These are phyloP conservation scores for Acipenser transmontanus DNA, from an alignment of 2,797 vertebrate species.

Conservation along the genomic window DNA sequence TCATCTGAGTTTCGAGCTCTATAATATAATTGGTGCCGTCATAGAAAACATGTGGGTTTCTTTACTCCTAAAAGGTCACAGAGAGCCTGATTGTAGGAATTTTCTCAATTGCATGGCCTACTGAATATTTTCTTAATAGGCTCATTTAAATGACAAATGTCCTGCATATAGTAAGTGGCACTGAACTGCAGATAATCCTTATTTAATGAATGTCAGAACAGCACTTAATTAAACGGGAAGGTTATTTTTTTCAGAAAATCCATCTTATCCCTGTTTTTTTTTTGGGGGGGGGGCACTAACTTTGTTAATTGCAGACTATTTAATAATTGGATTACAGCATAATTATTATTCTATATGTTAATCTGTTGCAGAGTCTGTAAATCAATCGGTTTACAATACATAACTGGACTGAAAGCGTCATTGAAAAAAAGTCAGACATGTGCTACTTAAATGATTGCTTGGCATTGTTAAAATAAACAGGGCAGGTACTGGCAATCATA, in stretches of 20 bases:
- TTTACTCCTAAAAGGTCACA: slow-evolving; percentile 22
- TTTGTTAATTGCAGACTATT: slow-evolving; percentile 35
- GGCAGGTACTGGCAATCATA: too few species aligned
- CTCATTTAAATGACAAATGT: slow-evolving; percentile 50
- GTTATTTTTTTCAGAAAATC: slow-evolving; percentile 32
- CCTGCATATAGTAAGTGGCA: slow-evolving; percentile 44
- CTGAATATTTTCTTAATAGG: slow-evolving; percentile 40
- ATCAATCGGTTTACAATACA: not conserved
- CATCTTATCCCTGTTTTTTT: slow-evolving; percentile 29
- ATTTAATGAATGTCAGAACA: slow-evolving; percentile 54
- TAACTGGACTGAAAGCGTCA: not conserved
- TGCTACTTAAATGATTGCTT: too few species aligned
- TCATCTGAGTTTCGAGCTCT: too few species aligned
- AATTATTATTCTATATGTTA: slow-evolving; percentile 8
- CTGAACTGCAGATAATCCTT: slow-evolving; percentile 47
- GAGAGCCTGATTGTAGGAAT: slow-evolving; percentile 14
- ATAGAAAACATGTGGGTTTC: too few species aligned
- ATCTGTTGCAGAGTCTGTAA: not conserved
- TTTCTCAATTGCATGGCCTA: slow-evolving; percentile 12
- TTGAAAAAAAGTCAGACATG: not conserved
- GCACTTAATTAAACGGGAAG: slow-evolving; percentile 55
- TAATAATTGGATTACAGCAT: slow-evolving; percentile 39
- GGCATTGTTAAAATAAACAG: too few species aligned
- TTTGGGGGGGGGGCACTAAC: slow-evolving; percentile 15
- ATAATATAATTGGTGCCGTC: too few species aligned